phyloP scores from a whole-genome alignment of 2,797 vertebrate species.

The Sternotherus odoratus region DNA sequence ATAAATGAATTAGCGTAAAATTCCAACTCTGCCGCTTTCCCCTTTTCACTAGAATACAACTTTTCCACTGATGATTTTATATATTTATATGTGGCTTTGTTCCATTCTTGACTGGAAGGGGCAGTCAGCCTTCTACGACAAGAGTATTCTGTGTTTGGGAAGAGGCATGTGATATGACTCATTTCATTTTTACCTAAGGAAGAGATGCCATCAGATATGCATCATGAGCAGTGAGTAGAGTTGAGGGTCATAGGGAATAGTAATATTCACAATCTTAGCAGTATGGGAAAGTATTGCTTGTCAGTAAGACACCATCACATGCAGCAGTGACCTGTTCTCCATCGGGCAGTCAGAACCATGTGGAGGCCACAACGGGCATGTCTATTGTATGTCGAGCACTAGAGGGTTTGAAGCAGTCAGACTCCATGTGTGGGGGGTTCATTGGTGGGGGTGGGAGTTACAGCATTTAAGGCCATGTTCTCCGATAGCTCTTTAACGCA shows the following conservation, averaged over 20 bases:
- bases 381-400: no score
- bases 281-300: rapidly evolving
- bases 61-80: neutral
- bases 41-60: neutral
- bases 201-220: neutral
- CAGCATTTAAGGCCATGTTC: rapidly evolving
- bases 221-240: neutral
- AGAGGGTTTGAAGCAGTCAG: no score
- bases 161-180: neutral
- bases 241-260: rapidly evolving
- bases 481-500: rapidly evolving
- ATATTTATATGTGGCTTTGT: neutral
- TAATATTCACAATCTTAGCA: rapidly evolving
- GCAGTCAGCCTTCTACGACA: neutral
- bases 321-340: no score
- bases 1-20: neutral
- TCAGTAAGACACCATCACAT: rapidly evolving
- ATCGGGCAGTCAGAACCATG: neutral
- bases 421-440: neutral
- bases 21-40: neutral
- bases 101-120: neutral
- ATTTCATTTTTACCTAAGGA: neutral
- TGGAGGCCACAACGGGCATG: neutral
- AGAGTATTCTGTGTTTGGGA: neutral
- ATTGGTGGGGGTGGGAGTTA: neutral